Conservation (phyloP, 2,797 vertebrate genomes). For the Amphiprion clarkii region DNA sequence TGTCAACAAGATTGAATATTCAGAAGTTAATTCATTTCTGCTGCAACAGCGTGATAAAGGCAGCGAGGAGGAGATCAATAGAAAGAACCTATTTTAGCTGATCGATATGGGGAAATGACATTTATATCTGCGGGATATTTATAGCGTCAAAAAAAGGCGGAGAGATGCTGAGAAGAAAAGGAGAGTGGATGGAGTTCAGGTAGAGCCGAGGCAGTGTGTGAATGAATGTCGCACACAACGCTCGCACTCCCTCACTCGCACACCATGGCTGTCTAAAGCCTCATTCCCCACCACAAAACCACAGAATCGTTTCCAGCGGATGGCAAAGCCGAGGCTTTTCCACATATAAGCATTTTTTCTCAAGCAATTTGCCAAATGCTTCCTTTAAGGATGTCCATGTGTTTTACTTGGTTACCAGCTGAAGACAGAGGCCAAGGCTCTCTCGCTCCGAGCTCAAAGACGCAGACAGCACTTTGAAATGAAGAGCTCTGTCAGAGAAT, state of each 20-base stretch:
- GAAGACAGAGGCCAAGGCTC: slow-evolving; percentile 58
- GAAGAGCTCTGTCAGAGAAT: slow-evolving; percentile 61
- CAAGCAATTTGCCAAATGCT: slow-evolving; percentile 83
- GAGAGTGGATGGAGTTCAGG: slow-evolving; percentile 34
- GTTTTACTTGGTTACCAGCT: slow-evolving; percentile 78
- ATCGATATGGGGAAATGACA: slow-evolving; percentile 75
- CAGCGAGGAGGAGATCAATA: slow-evolving; percentile 65
- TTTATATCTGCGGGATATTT: slow-evolving; percentile 72
- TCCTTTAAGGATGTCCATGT: slow-evolving; percentile 84
- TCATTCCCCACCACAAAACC: slow-evolving; percentile 71
- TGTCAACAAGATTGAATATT: slow-evolving; percentile 82
- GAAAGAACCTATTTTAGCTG: slow-evolving; percentile 60
- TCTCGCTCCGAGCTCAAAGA: slow-evolving; percentile 55
- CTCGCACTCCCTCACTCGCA: slow-evolving; percentile 52
- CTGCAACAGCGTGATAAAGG: slow-evolving; percentile 68
- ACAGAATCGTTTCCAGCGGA: slow-evolving; percentile 75
- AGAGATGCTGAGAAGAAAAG: not conserved
- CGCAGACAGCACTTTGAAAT: slow-evolving; percentile 66
- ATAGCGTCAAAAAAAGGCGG: slow-evolving; percentile 34
- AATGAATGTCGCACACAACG: slow-evolving; percentile 43
- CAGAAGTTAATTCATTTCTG: slow-evolving; percentile 75
- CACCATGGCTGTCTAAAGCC: slow-evolving; percentile 68
- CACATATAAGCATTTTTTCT: slow-evolving; percentile 81
- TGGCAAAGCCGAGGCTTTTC: slow-evolving; percentile 77
- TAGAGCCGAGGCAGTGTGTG: slow-evolving; percentile 32